These are phyloP conservation scores for Manduca sexta DNA, from an alignment of 1,140 invertebrate species.

Conservation along the genomic window DNA sequence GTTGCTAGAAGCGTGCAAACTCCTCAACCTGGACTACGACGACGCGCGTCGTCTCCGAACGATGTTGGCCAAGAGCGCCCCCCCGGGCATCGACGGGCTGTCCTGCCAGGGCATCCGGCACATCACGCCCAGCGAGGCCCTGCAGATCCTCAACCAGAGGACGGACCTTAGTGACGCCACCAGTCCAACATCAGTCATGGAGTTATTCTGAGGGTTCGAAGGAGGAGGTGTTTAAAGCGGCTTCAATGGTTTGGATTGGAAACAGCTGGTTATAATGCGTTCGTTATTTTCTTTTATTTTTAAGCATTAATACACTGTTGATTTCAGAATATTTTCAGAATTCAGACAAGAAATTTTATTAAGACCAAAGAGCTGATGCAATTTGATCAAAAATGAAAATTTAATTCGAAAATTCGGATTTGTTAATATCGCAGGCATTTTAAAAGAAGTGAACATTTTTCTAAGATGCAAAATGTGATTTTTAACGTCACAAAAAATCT, in stretches of 20 bases:
- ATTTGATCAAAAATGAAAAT: too few species aligned
- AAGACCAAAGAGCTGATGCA: too few species aligned
- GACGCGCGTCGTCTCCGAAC: conserved; percentile 81
- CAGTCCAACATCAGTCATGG: conserved; percentile 48
- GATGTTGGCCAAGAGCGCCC: conserved; percentile 16
- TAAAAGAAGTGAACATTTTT: too few species aligned
- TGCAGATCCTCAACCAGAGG: conserved; percentile 58
- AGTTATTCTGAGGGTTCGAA: conserved; percentile 56
- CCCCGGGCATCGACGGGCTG: conserved; percentile 12
- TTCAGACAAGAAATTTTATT: too few species aligned
- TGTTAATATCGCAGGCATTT: too few species aligned
- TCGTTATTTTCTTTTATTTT: background rate
- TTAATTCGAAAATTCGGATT: too few species aligned
- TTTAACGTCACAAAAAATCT: too few species aligned
- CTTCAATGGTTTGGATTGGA: too few species aligned
- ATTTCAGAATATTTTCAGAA: background rate
- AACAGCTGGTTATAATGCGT: too few species aligned
- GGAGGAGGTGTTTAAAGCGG: conserved; percentile 41
- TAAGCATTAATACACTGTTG: background rate
- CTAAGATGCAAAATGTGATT: too few species aligned
- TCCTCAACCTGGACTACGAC: conserved; percentile 84
- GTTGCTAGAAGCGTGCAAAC: conserved; percentile 83
- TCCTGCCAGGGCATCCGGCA: conserved; percentile 22
- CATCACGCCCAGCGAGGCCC: conserved; percentile 32
- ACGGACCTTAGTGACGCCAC: conserved; percentile 48